Percentiles rank a stretch among this genome's conserved stretches.
These are phyloP conservation scores for Dinoponera quadriceps DNA, from an alignment of 1,140 invertebrate genomes.

Conservation along the genomic window DNA sequence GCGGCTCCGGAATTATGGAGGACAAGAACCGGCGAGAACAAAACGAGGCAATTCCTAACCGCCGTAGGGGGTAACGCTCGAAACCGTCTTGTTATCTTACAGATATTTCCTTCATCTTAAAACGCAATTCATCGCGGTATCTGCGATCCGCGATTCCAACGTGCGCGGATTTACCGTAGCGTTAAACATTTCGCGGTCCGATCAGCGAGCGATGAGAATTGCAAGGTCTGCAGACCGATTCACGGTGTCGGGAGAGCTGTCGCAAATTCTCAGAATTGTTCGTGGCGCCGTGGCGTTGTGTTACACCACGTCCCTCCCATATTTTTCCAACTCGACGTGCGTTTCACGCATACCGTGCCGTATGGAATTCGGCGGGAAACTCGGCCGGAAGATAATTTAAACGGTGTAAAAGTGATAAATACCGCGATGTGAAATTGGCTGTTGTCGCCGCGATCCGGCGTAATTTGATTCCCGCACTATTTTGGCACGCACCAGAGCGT, in stretches of 20 bases:
- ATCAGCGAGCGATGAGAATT: no score
- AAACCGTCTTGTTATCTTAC: background rate
- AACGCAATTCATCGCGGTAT: background rate
- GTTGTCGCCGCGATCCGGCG: background rate
- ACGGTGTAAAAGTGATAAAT: background rate
- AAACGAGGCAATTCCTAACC: background rate
- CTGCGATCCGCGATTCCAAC: no score
- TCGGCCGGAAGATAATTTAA: background rate
- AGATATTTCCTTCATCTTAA: slow-evolving; percentile 7
- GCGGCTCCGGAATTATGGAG: background rate
- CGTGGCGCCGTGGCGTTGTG: no score
- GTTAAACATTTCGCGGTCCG: no score
- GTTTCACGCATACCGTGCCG: background rate
- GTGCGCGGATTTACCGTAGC: no score
- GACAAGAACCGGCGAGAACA: background rate
- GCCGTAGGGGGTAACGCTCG: no score
- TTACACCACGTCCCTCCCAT: background rate
- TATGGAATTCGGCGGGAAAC: background rate
- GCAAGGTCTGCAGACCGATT: background rate
- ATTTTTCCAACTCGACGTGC: background rate
- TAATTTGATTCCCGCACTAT: background rate
- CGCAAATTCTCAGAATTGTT: slow-evolving; percentile 2
- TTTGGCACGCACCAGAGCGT: background rate
- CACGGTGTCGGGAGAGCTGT: background rate
- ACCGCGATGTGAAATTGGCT: slow-evolving; percentile 2